Percentiles rank a stretch among this genome's conserved stretches.
Conservation (phyloP, 2,113 vertebrate species). For the mouse (Mus musculus) region DNA sequence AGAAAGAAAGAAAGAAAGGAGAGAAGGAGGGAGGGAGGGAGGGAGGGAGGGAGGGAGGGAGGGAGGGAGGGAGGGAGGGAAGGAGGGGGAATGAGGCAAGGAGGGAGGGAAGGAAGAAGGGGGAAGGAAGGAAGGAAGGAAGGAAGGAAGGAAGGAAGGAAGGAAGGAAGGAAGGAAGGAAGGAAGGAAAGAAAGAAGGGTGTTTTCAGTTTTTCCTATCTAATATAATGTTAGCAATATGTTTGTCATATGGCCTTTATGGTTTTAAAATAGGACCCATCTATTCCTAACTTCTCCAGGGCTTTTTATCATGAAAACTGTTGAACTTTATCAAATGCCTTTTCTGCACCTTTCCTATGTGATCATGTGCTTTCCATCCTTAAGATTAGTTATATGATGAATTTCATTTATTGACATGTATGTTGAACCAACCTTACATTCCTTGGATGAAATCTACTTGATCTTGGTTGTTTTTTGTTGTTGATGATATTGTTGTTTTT, state of each 20-base stretch:
- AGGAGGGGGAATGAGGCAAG: too few species aligned
- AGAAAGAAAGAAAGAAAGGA: too few species aligned
- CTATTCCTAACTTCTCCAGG: background rate
- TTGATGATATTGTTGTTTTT: background rate
- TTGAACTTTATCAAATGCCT: background rate
- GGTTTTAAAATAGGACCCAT: too few species aligned
- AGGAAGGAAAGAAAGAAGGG: background rate
- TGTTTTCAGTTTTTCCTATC: background rate
- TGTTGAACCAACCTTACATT: background rate
- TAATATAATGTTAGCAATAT: background rate
- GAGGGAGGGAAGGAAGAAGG: too few species aligned
- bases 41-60: accelerated
- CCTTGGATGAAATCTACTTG: background rate
- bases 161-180: too few species aligned
- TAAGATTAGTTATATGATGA: background rate
- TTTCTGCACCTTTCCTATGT: background rate
- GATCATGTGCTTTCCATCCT: background rate
- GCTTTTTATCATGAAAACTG: background rate
- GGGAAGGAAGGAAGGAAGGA: accelerated
- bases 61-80: accelerated
- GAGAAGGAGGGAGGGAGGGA: too few species aligned
- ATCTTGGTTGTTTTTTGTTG: background rate
- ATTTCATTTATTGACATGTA: background rate
- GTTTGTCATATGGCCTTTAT: background rate
- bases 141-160: accelerated